Percentiles rank a stretch among this genome's conserved stretches.
These are phyloP conservation scores for Actenoides hombroni DNA, from an alignment of 2,113 vertebrate genomes.

Conservation along the genomic window DNA sequence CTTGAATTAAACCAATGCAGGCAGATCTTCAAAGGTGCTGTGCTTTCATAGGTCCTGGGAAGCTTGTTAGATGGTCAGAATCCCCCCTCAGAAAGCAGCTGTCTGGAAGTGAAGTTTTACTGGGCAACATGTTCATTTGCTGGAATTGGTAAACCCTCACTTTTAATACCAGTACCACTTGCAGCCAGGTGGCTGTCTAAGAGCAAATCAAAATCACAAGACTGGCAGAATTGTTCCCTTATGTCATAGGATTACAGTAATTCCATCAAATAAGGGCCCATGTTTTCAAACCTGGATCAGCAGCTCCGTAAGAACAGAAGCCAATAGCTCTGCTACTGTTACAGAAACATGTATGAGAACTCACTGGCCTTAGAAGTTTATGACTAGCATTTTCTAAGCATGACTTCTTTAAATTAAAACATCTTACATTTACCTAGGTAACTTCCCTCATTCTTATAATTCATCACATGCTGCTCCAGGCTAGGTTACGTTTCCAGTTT, in stretches of 20 bases:
- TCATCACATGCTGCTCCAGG: background rate
- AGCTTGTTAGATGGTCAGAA: background rate
- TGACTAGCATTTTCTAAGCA: background rate
- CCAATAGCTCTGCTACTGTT: background rate
- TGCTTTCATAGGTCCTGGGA: accelerated
- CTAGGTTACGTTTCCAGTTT: background rate
- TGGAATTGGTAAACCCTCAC: background rate
- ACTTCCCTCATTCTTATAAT: background rate
- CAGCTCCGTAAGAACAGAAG: background rate
- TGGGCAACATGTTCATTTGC: background rate
- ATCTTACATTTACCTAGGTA: background rate
- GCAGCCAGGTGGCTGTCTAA: background rate
- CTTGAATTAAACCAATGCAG: background rate
- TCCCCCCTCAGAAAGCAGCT: background rate
- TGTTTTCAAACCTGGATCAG: background rate
- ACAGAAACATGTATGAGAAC: background rate
- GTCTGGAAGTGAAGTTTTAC: background rate
- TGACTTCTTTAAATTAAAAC: background rate
- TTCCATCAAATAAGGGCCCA: background rate
- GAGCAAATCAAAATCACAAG: background rate
- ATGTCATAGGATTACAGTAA: background rate
- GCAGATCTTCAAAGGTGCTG: background rate
- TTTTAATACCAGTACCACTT: background rate
- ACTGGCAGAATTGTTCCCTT: background rate
- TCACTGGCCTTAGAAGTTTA: background rate